Evolutionary conservation across 2,888 invertebrate genomes (phyloP).

Genomic region (Rhodophaea formosa): DNA sequence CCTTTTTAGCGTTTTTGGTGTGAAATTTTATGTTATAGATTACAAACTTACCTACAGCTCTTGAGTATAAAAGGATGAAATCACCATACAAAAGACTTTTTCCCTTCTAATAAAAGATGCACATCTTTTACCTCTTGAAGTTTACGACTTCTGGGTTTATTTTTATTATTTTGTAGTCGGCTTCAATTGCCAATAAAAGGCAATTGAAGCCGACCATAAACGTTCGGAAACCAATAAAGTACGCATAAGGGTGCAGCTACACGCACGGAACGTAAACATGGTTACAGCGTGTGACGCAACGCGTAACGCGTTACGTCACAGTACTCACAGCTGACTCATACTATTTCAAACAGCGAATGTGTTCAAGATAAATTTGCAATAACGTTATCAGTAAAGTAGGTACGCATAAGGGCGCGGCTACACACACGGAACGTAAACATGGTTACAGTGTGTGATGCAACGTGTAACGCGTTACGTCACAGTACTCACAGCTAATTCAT

Average conservation of each 20-base stretch:
- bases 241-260: background rate
- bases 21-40: too few relatives aligned
- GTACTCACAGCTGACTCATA: conserved; percentile 5
- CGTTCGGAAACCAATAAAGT: background rate
- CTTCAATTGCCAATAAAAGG: background rate
- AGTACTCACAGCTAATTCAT: background rate
- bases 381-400: too few relatives aligned
- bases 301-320: background rate
- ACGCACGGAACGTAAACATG: background rate
- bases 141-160: too few relatives aligned
- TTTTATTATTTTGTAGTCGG: background rate
- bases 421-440: background rate
- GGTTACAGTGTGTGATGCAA: background rate
- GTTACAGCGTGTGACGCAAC: background rate
- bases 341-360: conserved; percentile 7
- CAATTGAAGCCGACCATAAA: background rate
- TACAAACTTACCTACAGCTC: too few relatives aligned
- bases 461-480: background rate
- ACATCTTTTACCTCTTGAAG: too few relatives aligned
- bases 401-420: conserved; percentile 1
- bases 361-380: background rate
- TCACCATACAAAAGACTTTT: too few relatives aligned
- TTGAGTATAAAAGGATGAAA: too few relatives aligned
- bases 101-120: too few relatives aligned
- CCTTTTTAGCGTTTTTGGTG: too few relatives aligned